Conservation (phyloP, 2,113 vertebrate species). For the Azemiops feae region DNA sequence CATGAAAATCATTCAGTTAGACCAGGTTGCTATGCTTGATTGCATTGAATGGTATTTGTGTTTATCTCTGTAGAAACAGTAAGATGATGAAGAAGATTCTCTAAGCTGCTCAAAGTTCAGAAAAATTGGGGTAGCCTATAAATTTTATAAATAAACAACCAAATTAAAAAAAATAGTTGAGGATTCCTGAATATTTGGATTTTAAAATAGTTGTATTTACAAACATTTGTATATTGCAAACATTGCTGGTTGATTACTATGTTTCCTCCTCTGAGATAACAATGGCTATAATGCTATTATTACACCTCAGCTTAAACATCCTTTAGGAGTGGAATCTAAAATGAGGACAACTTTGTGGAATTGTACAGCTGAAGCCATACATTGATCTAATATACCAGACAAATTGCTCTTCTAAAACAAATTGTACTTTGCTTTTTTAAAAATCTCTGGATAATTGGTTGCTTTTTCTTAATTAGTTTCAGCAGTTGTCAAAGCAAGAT, state of each 20-base stretch:
- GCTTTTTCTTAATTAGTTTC: background rate
- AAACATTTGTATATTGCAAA: background rate
- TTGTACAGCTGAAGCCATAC: background rate
- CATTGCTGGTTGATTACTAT: background rate
- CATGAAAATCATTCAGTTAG: background rate
- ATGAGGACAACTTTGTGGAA: background rate
- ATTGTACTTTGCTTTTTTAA: background rate
- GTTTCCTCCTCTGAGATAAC: background rate
- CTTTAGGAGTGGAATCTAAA: background rate
- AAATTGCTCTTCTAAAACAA: background rate
- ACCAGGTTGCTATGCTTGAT: background rate
- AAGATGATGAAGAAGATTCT: background rate
- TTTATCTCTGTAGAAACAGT: background rate
- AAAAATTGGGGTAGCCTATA: background rate
- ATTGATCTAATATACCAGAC: background rate
- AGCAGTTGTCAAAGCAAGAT: background rate
- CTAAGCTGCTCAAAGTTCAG: background rate
- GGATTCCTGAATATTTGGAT: background rate
- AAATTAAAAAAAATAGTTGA: background rate
- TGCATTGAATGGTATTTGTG: background rate
- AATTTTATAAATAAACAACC: background rate
- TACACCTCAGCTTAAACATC: background rate
- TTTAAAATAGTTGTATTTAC: background rate
- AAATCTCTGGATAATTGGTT: background rate
- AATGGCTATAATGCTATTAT: background rate